Evolutionary conservation across 2,797 vertebrate species (phyloP).

Genomic region (Syndactyla subalaris): DNA sequence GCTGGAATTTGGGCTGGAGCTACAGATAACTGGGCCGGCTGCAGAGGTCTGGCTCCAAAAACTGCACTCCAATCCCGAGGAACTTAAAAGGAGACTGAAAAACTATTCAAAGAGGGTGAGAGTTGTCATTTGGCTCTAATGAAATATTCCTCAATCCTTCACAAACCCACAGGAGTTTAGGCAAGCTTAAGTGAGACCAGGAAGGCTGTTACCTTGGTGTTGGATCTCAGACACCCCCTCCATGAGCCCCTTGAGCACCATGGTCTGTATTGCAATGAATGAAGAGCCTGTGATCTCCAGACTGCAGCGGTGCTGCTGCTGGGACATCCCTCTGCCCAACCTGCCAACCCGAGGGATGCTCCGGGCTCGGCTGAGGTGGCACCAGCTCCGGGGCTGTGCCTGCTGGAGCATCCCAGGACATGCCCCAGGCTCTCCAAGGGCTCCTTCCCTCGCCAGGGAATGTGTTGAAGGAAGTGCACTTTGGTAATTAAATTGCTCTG

Average conservation of each 20-base stretch:
- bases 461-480: neutral
- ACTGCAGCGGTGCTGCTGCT: neutral
- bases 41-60: neutral
- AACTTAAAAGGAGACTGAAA: neutral
- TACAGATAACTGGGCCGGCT: neutral
- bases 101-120: neutral
- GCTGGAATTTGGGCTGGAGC: neutral
- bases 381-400: neutral
- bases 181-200: fast-evolving
- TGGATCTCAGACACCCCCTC: neutral
- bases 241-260: neutral
- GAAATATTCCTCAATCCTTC: neutral
- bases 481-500: neutral
- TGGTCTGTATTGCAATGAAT: neutral
- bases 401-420: neutral
- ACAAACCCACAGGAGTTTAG: neutral
- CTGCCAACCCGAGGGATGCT: neutral
- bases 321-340: neutral
- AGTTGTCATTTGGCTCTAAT: neutral
- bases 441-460: neutral
- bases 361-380: fast-evolving
- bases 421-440: neutral
- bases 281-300: neutral
- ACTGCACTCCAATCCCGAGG: neutral
- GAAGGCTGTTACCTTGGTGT: neutral